Evolutionary conservation across 2,888 invertebrate species (phyloP).

Genomic region (Parascotia fuliginaria): DNA sequence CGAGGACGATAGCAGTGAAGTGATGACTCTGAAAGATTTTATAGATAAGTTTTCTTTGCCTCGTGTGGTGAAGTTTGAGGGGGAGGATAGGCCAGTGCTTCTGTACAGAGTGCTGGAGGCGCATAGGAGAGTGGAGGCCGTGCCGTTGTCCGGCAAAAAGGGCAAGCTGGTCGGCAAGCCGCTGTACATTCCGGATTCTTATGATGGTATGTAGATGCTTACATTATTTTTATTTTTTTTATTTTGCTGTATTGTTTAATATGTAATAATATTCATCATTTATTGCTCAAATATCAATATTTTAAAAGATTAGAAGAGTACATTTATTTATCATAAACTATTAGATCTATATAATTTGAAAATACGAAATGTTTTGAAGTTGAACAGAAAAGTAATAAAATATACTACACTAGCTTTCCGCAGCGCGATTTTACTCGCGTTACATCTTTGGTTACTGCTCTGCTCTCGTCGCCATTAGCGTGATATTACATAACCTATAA

Average conservation of each 20-base stretch:
- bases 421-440: too few species aligned
- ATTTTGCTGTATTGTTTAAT: background rate
- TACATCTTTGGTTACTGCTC: too few species aligned
- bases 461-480: too few species aligned
- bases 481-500: too few species aligned
- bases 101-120: conserved; percentile 87
- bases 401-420: too few species aligned
- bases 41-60: conserved; percentile 87
- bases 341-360: too few species aligned
- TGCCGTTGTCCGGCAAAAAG: conserved; percentile 84
- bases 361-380: too few species aligned
- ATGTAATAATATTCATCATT: too few species aligned
- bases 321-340: too few species aligned
- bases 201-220: conserved; percentile 84
- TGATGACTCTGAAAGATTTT: conserved; percentile 84
- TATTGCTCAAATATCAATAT: too few species aligned
- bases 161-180: conserved; percentile 86
- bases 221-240: background rate
- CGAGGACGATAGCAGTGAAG: conserved; percentile 78
- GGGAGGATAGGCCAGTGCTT: conserved; percentile 86
- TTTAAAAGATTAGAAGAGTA: too few species aligned
- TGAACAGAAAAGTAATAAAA: too few species aligned
- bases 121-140: conserved; percentile 87
- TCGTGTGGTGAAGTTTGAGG: conserved; percentile 85
- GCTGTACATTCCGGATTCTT: conserved; percentile 88